Evolutionary conservation across 2,797 vertebrate genomes (phyloP).

Genomic region (Balearica regulorum): DNA sequence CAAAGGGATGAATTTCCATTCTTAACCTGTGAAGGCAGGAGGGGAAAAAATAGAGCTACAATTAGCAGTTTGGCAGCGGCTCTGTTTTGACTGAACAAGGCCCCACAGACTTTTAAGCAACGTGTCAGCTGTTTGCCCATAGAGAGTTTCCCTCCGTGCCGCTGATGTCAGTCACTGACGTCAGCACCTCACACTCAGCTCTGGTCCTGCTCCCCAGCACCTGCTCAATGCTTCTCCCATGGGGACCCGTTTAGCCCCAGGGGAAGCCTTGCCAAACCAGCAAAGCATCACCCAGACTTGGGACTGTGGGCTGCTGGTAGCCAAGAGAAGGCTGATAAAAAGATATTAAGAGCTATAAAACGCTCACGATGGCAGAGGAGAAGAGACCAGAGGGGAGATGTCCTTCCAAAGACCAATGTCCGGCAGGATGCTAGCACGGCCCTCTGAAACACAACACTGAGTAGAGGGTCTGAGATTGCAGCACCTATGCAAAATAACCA

Average conservation of each 20-base stretch:
- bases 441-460: not conserved
- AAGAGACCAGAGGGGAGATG: not conserved
- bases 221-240: not conserved
- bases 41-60: not conserved
- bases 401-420: not conserved
- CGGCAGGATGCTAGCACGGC: not conserved
- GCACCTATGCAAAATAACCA: not conserved
- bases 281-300: not conserved
- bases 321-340: not conserved
- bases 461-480: not conserved
- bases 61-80: not conserved
- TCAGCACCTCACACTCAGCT: not conserved
- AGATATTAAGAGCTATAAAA: not conserved
- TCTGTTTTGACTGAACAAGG: constrained; percentile 5
- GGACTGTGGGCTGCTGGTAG: not conserved
- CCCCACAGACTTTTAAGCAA: not conserved
- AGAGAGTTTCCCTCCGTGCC: not conserved
- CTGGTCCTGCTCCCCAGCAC: not conserved
- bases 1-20: not conserved
- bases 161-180: not conserved
- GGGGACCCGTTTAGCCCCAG: not conserved
- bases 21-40: not conserved
- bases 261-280: not conserved
- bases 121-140: not conserved
- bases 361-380: not conserved